Evolutionary conservation across 1,140 invertebrate genomes (phyloP).

Genomic region (Hermetia illucens): DNA sequence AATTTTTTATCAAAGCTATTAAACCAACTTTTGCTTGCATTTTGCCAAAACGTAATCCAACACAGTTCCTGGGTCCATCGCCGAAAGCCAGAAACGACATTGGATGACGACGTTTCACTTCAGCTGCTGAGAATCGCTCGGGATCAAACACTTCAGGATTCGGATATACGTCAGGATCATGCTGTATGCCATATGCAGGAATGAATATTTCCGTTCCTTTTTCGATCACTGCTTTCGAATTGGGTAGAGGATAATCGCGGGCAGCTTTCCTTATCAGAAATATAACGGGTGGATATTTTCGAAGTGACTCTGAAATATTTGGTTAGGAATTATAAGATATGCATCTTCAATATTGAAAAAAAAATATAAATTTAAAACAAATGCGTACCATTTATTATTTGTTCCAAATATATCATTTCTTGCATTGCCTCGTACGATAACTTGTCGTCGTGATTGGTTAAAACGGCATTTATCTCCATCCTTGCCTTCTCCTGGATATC

Average conservation of each 20-base stretch:
- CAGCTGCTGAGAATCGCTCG: constrained; percentile 44
- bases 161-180: constrained; percentile 36
- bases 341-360: neutral
- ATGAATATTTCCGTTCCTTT: constrained; percentile 25
- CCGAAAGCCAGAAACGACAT: constrained; percentile 47
- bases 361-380: neutral
- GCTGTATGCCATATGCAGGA: constrained; percentile 29
- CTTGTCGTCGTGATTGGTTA: constrained; percentile 21
- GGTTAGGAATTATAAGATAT: neutral
- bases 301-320: constrained; percentile 35
- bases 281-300: constrained; percentile 37
- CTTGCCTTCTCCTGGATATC: constrained; percentile 33
- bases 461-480: constrained; percentile 31
- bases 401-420: constrained; percentile 22
- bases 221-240: constrained; percentile 28
- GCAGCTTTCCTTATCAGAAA: constrained; percentile 30
- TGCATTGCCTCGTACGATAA: constrained; percentile 27
- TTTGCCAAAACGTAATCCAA: constrained; percentile 45
- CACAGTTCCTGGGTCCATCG: constrained; percentile 23
- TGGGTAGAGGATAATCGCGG: constrained; percentile 28
- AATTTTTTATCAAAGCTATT: no score
- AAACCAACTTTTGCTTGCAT: constrained; percentile 43
- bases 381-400: constrained; percentile 16
- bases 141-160: constrained; percentile 51
- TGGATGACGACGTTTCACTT: constrained; percentile 28